Conservation (phyloP, 2,797 vertebrate species). For the Micropoecilia bifurca region DNA sequence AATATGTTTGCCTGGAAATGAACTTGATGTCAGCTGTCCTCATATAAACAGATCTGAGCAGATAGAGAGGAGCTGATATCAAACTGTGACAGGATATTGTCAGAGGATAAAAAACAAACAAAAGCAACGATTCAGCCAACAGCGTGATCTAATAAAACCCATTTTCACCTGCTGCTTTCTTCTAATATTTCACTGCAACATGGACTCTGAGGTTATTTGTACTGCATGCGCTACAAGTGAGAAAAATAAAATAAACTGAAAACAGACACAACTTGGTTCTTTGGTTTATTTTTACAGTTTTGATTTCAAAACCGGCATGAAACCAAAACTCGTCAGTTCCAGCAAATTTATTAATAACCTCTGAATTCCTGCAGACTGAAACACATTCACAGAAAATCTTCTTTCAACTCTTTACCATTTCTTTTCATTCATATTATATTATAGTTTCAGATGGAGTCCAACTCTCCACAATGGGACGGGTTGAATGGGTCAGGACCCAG, state of each 20-base stretch:
- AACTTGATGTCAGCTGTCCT: slow-evolving; percentile 29
- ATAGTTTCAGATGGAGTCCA: background rate
- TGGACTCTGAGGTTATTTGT: background rate
- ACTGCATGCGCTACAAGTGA: background rate
- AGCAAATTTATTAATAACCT: background rate
- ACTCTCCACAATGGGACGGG: background rate
- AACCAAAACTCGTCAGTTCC: background rate
- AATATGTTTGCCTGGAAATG: slow-evolving; percentile 35
- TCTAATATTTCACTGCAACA: slow-evolving; percentile 5
- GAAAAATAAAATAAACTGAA: background rate
- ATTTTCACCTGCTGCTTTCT: slow-evolving; percentile 5
- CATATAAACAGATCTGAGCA: slow-evolving; percentile 27
- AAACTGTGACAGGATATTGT: slow-evolving; percentile 10
- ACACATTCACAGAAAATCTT: background rate
- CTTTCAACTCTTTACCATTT: background rate
- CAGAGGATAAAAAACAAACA: slow-evolving; percentile 30
- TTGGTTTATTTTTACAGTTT: background rate
- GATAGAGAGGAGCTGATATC: slow-evolving; percentile 3
- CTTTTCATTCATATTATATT: background rate
- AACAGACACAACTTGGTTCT: background rate
- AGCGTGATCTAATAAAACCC: slow-evolving; percentile 5
- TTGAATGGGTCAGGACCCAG: background rate
- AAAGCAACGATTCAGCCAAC: slow-evolving; percentile 23
- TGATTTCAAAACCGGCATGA: background rate
- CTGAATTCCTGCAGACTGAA: background rate